These are phyloP conservation scores for Antrozous pallidus DNA, from an alignment of 2,797 vertebrate genomes.

Conservation along the genomic window DNA sequence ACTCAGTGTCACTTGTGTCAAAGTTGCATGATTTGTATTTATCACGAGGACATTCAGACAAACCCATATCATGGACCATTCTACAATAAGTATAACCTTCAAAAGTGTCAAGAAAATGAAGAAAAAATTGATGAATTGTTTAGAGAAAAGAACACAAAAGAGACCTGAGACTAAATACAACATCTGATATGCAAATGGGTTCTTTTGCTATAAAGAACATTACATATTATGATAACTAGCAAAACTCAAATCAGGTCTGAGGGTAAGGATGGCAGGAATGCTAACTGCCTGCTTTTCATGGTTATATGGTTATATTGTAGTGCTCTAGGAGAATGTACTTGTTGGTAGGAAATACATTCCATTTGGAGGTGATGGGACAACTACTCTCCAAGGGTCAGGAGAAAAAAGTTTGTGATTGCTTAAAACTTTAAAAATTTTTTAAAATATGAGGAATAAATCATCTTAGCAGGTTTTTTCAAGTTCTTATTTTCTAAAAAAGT, in stretches of 20 bases:
- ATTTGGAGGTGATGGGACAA: not conserved
- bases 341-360: not conserved
- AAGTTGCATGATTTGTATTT: not conserved
- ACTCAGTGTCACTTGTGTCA: not conserved
- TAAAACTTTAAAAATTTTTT: not conserved
- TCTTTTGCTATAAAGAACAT: not conserved
- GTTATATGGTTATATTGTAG: not conserved
- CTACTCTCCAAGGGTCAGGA: not conserved
- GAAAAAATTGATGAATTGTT: not conserved
- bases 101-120: constrained; percentile 21
- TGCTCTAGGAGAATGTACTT: not conserved
- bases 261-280: not conserved
- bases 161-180: not conserved
- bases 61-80: not conserved
- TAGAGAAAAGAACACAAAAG: not conserved
- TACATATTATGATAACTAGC: not conserved
- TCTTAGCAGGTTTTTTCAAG: not conserved
- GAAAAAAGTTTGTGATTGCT: not conserved
- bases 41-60: not conserved
- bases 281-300: not conserved
- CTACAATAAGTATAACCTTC: not conserved
- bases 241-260: not conserved
- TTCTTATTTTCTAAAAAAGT: constrained; percentile 22
- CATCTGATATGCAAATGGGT: not conserved
- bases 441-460: constrained; percentile 13